Percentiles rank a stretch among this genome's conserved stretches.
These are phyloP conservation scores for Litoditis marina DNA, from an alignment of 2,888 invertebrate species.

Conservation along the genomic window DNA sequence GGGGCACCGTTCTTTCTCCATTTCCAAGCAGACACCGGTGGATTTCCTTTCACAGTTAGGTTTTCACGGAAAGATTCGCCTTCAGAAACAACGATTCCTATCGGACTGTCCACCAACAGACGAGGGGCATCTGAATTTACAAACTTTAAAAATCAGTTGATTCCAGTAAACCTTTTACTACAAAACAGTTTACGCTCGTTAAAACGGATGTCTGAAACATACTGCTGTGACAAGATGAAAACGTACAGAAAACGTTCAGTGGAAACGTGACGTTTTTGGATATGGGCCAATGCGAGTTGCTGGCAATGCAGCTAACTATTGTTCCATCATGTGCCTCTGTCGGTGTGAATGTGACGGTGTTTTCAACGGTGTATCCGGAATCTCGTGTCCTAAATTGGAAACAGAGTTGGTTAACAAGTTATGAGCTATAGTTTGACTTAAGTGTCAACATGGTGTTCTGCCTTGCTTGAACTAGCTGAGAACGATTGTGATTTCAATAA, in stretches of 20 bases:
- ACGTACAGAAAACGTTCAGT: slow-evolving; percentile 54
- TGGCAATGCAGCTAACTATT: slow-evolving; percentile 52
- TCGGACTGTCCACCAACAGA: slow-evolving; percentile 47
- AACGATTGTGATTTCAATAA: no score
- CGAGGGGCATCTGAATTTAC: slow-evolving; percentile 51
- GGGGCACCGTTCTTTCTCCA: slow-evolving; percentile 54
- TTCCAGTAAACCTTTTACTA: no score
- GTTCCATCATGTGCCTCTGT: slow-evolving; percentile 52
- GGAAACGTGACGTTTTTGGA: slow-evolving; percentile 42
- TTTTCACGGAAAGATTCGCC: slow-evolving; percentile 59
- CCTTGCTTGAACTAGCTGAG: no score
- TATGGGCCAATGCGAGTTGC: slow-evolving; percentile 53
- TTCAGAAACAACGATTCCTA: slow-evolving; percentile 55
- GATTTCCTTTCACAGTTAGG: slow-evolving; percentile 55
- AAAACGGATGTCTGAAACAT: neutral
- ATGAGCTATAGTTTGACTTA: no score
- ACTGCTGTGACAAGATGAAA: slow-evolving; percentile 3
- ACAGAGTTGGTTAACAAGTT: neutral
- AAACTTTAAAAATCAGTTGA: neutral
- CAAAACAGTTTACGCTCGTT: no score
- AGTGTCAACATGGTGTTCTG: no score
- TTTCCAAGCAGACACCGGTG: slow-evolving; percentile 51
- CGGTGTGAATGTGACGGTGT: slow-evolving; percentile 52
- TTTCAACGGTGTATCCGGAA: slow-evolving; percentile 31
- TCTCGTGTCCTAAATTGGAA: slow-evolving; percentile 42